phyloP scores from a whole-genome alignment of 2,797 vertebrate species.

The Zenarchopterus dispar region DNA sequence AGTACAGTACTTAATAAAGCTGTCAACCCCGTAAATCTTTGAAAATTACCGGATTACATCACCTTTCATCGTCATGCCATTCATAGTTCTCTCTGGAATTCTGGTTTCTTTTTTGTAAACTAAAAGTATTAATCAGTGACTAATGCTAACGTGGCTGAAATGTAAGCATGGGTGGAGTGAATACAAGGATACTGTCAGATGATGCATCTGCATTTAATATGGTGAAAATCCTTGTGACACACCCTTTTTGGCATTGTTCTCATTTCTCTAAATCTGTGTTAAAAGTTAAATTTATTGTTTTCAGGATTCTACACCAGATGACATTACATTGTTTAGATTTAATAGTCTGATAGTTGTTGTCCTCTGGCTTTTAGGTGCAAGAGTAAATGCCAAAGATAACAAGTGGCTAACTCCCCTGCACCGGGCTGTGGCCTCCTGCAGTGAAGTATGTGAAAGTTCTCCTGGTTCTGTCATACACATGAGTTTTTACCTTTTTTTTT shows the following conservation, averaged over 20 bases:
- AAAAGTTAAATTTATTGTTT: constrained; percentile 10
- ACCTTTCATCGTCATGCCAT: background rate
- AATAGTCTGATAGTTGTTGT: constrained; percentile 22
- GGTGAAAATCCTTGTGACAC: constrained; percentile 9
- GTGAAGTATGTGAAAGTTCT: constrained; percentile 86
- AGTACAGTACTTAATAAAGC: background rate
- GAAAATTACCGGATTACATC: background rate
- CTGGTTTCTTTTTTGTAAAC: constrained; percentile 7
- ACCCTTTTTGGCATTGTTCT: background rate
- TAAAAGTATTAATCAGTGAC: constrained; percentile 1
- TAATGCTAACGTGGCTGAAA: constrained; percentile 10
- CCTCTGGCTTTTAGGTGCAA: constrained; percentile 87
- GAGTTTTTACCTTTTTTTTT: background rate
- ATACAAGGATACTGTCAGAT: background rate
- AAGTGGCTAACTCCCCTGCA: constrained; percentile 99
- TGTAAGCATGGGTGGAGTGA: constrained; percentile 1
- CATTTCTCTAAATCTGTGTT: background rate
- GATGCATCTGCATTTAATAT: constrained; percentile 30
- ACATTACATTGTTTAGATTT: constrained; percentile 5
- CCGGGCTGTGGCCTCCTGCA: constrained; percentile 97
- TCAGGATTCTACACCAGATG: constrained; percentile 3
- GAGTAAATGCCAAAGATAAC: constrained; percentile 99
- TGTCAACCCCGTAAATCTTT: background rate
- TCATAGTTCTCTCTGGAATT: background rate
- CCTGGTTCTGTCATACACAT: background rate